phyloP scores from a whole-genome alignment of 2,797 vertebrate species.

The Gobio occitaniae region DNA sequence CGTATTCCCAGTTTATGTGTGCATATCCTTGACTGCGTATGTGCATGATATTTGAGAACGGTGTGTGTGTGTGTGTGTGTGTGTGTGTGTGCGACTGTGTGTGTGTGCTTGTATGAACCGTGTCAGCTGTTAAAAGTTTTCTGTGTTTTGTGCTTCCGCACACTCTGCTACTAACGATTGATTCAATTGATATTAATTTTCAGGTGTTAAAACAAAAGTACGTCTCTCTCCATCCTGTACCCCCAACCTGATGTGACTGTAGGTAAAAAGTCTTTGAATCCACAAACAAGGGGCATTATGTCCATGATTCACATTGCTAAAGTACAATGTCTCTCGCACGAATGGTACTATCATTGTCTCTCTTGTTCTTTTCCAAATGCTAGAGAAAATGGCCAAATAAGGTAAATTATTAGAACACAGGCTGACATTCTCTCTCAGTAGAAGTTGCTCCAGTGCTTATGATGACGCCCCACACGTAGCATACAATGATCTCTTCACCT shows the following conservation, averaged over 20 bases:
- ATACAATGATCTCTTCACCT: constrained; percentile 54
- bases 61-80: constrained; percentile 33
- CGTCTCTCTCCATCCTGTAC: constrained; percentile 82
- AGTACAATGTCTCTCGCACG: constrained; percentile 59
- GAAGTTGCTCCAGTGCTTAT: constrained; percentile 57
- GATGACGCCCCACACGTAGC: constrained; percentile 51
- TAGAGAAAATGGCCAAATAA: constrained; percentile 67
- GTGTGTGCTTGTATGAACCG: constrained; percentile 34
- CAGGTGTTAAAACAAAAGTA: constrained; percentile 85
- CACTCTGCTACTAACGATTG: constrained; percentile 62
- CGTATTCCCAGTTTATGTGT: constrained; percentile 65
- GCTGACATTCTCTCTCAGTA: constrained; percentile 59
- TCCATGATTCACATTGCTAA: constrained; percentile 59
- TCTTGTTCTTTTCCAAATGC: constrained; percentile 71
- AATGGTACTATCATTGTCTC: constrained; percentile 67
- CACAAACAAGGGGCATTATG: constrained; percentile 56
- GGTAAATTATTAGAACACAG: constrained; percentile 67
- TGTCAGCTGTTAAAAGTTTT: constrained; percentile 8
- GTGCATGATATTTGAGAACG: constrained; percentile 34
- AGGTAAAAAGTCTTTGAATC: constrained; percentile 80
- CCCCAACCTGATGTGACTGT: constrained; percentile 87
- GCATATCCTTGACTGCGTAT: constrained; percentile 51
- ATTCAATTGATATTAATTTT: constrained; percentile 91
- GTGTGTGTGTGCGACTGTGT: constrained; percentile 22
- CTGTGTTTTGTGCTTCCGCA: constrained; percentile 71